Conservation (phyloP, 1,140 invertebrate species). For the Whitmania pigra region DNA sequence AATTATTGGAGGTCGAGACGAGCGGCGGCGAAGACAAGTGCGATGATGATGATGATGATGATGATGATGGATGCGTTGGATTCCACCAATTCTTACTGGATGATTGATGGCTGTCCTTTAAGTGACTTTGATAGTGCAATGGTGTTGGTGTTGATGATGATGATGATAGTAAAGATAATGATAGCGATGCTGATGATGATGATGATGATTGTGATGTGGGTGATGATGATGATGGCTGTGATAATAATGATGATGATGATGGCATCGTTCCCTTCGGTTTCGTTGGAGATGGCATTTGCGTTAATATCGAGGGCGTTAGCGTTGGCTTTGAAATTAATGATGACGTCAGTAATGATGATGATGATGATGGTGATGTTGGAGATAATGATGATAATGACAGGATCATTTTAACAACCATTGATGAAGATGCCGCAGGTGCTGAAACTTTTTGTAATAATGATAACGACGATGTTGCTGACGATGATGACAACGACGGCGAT, state of each 20-base stretch:
- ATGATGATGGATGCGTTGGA: too few relatives aligned
- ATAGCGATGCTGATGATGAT: background rate
- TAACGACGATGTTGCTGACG: too few relatives aligned
- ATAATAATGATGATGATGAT: background rate
- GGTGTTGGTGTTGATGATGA: too few relatives aligned
- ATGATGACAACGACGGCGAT: slow-evolving; percentile 6
- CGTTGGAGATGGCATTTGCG: background rate
- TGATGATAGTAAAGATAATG: background rate
- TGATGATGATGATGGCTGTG: slow-evolving; percentile 6
- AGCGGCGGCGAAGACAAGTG: too few relatives aligned
- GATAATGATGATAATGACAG: background rate
- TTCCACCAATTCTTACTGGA: too few relatives aligned
- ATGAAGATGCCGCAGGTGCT: too few relatives aligned
- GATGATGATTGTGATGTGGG: background rate
- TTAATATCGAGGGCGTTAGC: background rate
- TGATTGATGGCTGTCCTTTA: too few relatives aligned
- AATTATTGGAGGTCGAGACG: too few relatives aligned
- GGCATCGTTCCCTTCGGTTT: background rate
- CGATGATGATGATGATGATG: too few relatives aligned
- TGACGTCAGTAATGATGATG: slow-evolving; percentile 11
- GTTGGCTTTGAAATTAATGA: background rate
- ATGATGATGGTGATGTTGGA: background rate
- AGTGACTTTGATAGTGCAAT: too few relatives aligned
- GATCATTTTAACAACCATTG: too few relatives aligned
- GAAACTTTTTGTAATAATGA: too few relatives aligned